Evolutionary conservation across 2,113 vertebrate species (phyloP).

Genomic region (Apodemus sylvaticus): DNA sequence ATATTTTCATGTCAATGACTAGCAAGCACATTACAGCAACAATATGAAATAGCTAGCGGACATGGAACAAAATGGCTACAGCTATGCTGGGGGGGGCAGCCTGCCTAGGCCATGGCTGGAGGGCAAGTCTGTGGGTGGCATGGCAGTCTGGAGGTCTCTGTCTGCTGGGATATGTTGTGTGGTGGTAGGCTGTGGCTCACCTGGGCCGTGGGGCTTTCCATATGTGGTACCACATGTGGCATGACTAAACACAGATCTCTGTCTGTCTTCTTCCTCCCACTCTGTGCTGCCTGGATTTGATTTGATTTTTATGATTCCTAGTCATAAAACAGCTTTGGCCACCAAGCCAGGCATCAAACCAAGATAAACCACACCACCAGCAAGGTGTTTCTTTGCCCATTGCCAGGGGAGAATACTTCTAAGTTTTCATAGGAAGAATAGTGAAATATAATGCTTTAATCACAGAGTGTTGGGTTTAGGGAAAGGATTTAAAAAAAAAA

Average conservation of each 20-base stretch:
- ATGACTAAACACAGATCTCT: not conserved
- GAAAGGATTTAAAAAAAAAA: too few relatives aligned
- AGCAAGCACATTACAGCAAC: too few relatives aligned
- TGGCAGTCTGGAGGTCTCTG: not conserved
- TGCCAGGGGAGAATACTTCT: constrained; percentile 9
- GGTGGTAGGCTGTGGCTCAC: not conserved
- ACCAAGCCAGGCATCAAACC: not conserved
- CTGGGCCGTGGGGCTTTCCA: not conserved
- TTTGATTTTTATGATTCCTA: not conserved
- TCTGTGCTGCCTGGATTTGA: not conserved
- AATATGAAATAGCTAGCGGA: too few relatives aligned
- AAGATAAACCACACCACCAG: not conserved
- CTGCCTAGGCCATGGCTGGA: not conserved
- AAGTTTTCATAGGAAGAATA: constrained; percentile 54
- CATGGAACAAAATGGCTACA: too few relatives aligned
- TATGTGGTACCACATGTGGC: not conserved
- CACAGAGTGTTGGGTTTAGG: constrained; percentile 9
- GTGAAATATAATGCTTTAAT: constrained; percentile 47
- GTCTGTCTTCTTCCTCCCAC: not conserved
- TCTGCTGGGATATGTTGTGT: not conserved
- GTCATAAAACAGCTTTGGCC: not conserved
- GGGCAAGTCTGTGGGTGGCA: not conserved
- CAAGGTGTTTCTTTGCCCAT: not conserved
- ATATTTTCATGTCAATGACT: too few relatives aligned
- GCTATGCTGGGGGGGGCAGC: too few relatives aligned